Evolutionary conservation across 2,113 vertebrate genomes (phyloP).

Genomic region (Smithornis capensis): DNA sequence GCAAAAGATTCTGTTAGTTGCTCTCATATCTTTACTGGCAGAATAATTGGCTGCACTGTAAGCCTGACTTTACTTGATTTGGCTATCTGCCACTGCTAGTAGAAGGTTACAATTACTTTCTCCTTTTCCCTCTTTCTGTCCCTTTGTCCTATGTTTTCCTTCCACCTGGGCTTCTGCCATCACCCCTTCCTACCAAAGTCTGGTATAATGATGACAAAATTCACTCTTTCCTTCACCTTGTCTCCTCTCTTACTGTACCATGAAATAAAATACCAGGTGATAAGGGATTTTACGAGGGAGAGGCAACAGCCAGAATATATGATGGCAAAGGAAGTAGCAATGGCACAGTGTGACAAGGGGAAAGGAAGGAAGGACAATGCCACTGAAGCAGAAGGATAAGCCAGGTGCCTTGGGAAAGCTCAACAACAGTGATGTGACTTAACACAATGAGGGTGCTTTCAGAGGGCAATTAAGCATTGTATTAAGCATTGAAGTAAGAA

Average conservation of each 20-base stretch:
- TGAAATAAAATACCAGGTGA: not conserved
- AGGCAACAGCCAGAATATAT: not conserved
- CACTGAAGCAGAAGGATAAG: not conserved
- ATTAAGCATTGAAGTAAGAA: not conserved
- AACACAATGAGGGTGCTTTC: not conserved
- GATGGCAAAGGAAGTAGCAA: not conserved
- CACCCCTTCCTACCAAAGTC: not conserved
- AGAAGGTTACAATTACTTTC: not conserved
- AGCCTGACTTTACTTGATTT: not conserved
- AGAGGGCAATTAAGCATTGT: not conserved
- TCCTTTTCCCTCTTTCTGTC: not conserved
- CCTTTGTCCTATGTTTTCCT: not conserved
- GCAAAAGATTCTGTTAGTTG: not conserved
- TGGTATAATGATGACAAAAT: not conserved
- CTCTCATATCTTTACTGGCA: constrained; percentile 7
- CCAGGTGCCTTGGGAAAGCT: not conserved
- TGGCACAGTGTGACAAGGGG: fast-evolving
- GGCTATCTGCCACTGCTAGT: not conserved
- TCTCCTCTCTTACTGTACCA: not conserved
- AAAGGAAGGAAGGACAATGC: not conserved
- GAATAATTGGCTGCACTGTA: not conserved
- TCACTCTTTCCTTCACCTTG: not conserved
- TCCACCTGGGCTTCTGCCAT: not conserved
- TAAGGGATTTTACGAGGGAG: not conserved
- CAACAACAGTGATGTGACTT: not conserved